phyloP scores from a whole-genome alignment of 2,888 invertebrate species.

The Anthophora plumipes region DNA sequence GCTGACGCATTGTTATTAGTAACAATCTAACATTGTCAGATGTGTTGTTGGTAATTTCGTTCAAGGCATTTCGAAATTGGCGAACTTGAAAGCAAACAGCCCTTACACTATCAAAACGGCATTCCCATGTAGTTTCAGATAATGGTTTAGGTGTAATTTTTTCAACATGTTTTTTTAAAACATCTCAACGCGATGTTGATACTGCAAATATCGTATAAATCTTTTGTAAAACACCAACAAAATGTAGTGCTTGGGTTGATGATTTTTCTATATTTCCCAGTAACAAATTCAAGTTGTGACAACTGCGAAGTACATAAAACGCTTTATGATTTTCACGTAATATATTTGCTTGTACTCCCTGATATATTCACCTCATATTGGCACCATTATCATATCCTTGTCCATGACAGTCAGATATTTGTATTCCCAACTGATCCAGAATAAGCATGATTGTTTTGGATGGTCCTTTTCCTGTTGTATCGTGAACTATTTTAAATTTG shows the following conservation, averaged over 20 bases:
- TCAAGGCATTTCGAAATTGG: constrained; percentile 22
- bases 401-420: constrained; percentile 45
- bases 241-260: constrained; percentile 38
- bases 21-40: too few relatives aligned
- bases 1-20: too few relatives aligned
- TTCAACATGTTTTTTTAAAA: constrained; percentile 24
- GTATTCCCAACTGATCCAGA: constrained; percentile 33
- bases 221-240: constrained; percentile 38
- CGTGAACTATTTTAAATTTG: constrained; percentile 38
- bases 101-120: constrained; percentile 37
- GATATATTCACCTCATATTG: constrained; percentile 50
- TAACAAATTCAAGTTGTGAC: constrained; percentile 34
- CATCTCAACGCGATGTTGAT: constrained; percentile 19
- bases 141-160: constrained; percentile 40
- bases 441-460: constrained; percentile 37
- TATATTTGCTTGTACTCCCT: constrained; percentile 48
- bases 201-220: constrained; percentile 43
- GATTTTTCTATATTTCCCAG: constrained; percentile 40
- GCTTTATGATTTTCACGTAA: constrained; percentile 40
- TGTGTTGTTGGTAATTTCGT: constrained; percentile 6
- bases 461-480: constrained; percentile 49
- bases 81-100: constrained; percentile 29
- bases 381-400: constrained; percentile 53
- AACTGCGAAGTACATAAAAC: constrained; percentile 35
- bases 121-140: constrained; percentile 44